These are phyloP conservation scores for Mionectes macconnelli DNA, from an alignment of 2,113 vertebrate species.

Conservation along the genomic window DNA sequence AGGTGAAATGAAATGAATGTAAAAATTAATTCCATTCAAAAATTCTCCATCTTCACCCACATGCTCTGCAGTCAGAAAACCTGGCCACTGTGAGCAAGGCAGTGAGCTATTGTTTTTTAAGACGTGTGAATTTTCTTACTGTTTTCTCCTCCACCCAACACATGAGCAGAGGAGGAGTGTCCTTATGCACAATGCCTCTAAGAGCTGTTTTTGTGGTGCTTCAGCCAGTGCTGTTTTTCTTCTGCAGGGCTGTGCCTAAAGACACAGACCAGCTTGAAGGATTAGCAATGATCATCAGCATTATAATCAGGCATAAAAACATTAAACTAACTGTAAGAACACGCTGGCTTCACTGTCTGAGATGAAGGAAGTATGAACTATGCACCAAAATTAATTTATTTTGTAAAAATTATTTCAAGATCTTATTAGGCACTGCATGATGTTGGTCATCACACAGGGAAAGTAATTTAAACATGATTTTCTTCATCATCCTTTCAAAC, in stretches of 20 bases:
- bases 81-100: background rate
- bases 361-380: background rate
- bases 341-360: background rate
- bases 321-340: background rate
- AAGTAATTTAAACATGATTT: background rate
- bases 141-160: background rate
- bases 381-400: background rate
- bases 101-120: background rate
- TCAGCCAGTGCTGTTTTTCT: background rate
- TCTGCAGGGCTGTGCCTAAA: background rate
- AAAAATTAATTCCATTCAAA: background rate
- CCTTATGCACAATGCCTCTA: background rate
- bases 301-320: background rate
- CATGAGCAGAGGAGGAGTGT: background rate
- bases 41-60: background rate
- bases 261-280: background rate
- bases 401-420: background rate
- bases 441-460: accelerated
- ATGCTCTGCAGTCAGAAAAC: background rate
- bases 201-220: background rate
- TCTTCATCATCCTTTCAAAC: background rate
- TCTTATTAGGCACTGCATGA: background rate
- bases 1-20: background rate
- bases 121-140: background rate
- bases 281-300: background rate